phyloP scores from a whole-genome alignment of 2,888 invertebrate genomes.

The Reticulitermes lucifugus region DNA sequence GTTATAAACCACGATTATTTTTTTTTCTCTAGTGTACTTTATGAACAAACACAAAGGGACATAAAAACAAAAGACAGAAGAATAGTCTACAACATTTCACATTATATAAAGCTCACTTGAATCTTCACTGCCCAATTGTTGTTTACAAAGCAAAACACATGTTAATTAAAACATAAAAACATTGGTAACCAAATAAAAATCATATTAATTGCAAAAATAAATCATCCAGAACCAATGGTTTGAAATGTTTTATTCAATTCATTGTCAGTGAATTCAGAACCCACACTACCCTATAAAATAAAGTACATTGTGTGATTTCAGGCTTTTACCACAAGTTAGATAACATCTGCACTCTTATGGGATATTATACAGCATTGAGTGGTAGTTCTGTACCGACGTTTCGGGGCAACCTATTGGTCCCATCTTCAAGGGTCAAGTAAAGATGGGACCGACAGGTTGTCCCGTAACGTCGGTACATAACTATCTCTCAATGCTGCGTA shows the following conservation, averaged over 20 bases:
- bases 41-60: conserved; percentile 45
- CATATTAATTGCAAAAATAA: conserved; percentile 52
- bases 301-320: too few relatives aligned
- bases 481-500: too few relatives aligned
- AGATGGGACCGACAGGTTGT: too few relatives aligned
- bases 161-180: conserved; percentile 51
- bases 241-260: conserved; percentile 19
- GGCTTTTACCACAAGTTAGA: too few relatives aligned
- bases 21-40: conserved; percentile 51
- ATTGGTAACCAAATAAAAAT: conserved; percentile 52
- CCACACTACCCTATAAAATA: too few relatives aligned
- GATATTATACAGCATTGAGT: too few relatives aligned
- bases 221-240: conserved; percentile 45
- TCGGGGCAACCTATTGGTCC: too few relatives aligned
- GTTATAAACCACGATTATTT: conserved; percentile 21
- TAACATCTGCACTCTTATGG: too few relatives aligned
- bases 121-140: conserved; percentile 55
- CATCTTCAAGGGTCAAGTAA: too few relatives aligned
- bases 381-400: too few relatives aligned
- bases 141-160: conserved; percentile 53
- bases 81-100: conserved; percentile 50
- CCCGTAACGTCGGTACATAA: too few relatives aligned
- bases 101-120: conserved; percentile 53
- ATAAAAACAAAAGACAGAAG: conserved; percentile 23
- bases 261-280: too few relatives aligned